Percentiles rank a stretch among this genome's conserved stretches.
Conservation (phyloP, 2,797 vertebrate genomes). For the Macroramphosus scolopax region DNA sequence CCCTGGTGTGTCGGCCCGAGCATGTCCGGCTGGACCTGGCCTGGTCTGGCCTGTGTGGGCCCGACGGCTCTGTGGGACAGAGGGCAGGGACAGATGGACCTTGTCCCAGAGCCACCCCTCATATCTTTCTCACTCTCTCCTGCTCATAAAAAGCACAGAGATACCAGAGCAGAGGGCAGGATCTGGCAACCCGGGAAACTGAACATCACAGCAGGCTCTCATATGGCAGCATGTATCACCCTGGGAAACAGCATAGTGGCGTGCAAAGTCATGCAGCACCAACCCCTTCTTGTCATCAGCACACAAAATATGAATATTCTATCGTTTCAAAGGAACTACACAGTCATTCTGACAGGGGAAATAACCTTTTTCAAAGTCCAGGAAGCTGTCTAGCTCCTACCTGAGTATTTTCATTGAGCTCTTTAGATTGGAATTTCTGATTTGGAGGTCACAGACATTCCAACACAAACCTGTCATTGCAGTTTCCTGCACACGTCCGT, state of each 20-base stretch:
- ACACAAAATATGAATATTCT: conserved; percentile 19
- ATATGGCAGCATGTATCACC: conserved; percentile 39
- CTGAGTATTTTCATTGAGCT: conserved; percentile 13
- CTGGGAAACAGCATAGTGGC: conserved; percentile 36
- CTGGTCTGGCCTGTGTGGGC: conserved; percentile 39
- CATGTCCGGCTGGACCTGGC: conserved; percentile 39
- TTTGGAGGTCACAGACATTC: conserved; percentile 50
- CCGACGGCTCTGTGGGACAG: conserved; percentile 52
- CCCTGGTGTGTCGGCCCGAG: conserved; percentile 57
- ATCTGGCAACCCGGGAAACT: conserved; percentile 36
- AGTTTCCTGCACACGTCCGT: conserved; percentile 29
- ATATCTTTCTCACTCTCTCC: conserved; percentile 31
- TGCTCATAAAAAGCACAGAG: conserved; percentile 27
- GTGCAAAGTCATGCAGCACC: conserved; percentile 32
- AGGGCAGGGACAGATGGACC: conserved; percentile 63
- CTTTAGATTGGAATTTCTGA: conserved; percentile 60
- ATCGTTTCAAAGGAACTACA: too few species aligned
- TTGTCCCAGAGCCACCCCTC: conserved; percentile 42
- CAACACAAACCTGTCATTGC: conserved; percentile 33
- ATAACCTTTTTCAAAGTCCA: too few species aligned
- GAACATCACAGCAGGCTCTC: conserved; percentile 38
- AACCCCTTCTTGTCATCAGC: conserved; percentile 8
- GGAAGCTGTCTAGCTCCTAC: too few species aligned
- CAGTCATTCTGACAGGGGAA: too few species aligned
- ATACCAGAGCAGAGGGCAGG: conserved; percentile 40